Percentiles rank a stretch among this genome's conserved stretches.
phyloP scores from a whole-genome alignment of 1,140 invertebrate species.

The Microplitis mediator region DNA sequence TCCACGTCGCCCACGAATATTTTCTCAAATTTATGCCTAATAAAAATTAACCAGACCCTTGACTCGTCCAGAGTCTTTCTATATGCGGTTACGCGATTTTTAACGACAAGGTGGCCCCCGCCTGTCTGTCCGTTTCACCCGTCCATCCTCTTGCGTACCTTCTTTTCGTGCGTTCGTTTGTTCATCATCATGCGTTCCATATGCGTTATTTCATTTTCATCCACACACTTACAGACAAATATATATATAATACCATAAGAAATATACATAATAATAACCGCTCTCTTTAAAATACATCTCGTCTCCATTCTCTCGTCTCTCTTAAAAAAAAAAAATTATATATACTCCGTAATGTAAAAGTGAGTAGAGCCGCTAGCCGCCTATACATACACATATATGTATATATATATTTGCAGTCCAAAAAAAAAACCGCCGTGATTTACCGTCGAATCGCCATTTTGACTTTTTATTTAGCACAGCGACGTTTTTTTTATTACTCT shows the following conservation, averaged over 20 bases:
- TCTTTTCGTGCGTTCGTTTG: not conserved
- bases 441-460: conserved; percentile 46
- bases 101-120: conserved; percentile 50
- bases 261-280: not conserved
- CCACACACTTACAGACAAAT: not conserved
- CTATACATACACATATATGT: not conserved
- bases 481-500: not conserved
- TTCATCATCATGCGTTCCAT: not conserved
- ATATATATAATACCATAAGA: not conserved
- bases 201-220: conserved; percentile 9
- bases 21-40: conserved; percentile 59
- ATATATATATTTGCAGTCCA: not conserved
- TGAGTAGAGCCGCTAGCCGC: too few species aligned
- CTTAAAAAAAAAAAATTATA: not conserved
- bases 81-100: conserved; percentile 38
- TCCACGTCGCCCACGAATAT: conserved; percentile 55
- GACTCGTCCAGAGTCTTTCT: not conserved
- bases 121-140: conserved; percentile 4
- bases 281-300: not conserved
- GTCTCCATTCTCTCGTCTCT: not conserved
- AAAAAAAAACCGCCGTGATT: conserved; percentile 48
- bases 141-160: not conserved
- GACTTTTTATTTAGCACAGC: not conserved
- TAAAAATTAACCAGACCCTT: conserved; percentile 58
- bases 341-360: not conserved